Percentiles rank a stretch among this genome's conserved stretches.
These are phyloP conservation scores for Chelmon rostratus DNA, from an alignment of 2,797 vertebrate genomes.

Conservation along the genomic window DNA sequence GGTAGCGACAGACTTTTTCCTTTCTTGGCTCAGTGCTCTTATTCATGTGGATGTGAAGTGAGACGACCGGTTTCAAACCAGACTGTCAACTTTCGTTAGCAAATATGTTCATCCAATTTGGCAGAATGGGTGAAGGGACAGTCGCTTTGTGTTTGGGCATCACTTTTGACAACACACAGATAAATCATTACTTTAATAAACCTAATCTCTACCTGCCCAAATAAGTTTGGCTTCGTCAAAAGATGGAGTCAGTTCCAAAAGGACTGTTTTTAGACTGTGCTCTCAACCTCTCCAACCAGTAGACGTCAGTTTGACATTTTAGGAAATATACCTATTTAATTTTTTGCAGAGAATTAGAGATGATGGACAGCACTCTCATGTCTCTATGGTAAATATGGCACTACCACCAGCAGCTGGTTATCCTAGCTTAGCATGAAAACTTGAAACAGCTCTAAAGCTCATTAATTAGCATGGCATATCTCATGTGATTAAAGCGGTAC, in stretches of 20 bases:
- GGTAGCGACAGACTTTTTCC: conserved; percentile 12
- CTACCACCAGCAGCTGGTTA: not conserved
- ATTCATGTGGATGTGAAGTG: conserved; percentile 28
- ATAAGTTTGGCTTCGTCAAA: conserved; percentile 9
- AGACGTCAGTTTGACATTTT: conserved; percentile 1
- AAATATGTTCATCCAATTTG: conserved; percentile 38
- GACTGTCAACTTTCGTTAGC: conserved; percentile 34
- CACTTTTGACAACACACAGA: conserved; percentile 3
- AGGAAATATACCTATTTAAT: not conserved
- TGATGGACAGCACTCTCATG: too few species aligned
- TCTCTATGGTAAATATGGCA: not conserved
- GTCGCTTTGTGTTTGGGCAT: conserved; percentile 14
- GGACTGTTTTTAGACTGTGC: not conserved
- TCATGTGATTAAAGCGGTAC: not conserved
- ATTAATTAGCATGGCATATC: not conserved
- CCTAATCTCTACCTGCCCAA: conserved; percentile 12
- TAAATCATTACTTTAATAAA: conserved; percentile 7
- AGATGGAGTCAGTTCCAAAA: not conserved
- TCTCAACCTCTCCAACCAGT: too few species aligned
- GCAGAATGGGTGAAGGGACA: conserved; percentile 12
- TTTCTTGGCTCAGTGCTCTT: conserved; percentile 47
- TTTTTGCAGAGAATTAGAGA: not conserved
- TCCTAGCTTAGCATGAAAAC: not conserved
- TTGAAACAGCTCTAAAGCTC: not conserved
- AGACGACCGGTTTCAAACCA: conserved; percentile 22